phyloP scores from a whole-genome alignment of 2,888 invertebrate species.

The Caenorhabditis afra region DNA sequence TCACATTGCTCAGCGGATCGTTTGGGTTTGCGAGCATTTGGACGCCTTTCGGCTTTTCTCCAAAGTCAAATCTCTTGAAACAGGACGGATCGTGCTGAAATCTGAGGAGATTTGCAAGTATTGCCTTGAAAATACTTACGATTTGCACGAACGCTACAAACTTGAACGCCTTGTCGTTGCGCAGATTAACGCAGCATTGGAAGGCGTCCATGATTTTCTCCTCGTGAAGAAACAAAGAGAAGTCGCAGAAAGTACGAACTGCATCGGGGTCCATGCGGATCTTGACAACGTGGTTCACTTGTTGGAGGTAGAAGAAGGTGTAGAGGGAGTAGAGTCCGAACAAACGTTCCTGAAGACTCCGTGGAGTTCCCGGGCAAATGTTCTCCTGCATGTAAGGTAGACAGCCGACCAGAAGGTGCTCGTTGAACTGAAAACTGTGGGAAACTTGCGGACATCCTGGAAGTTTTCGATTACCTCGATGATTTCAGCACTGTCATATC shows the following conservation, averaged over 20 bases:
- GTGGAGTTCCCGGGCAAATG: background rate
- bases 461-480: constrained; percentile 31
- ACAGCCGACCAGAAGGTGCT: constrained; percentile 36
- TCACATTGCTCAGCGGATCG: constrained; percentile 26
- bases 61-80: constrained; percentile 20
- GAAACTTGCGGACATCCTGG: background rate
- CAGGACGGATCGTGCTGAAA: constrained; percentile 49
- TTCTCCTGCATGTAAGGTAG: constrained; percentile 31
- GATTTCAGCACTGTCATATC: constrained; percentile 33
- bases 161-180: constrained; percentile 32
- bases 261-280: constrained; percentile 45
- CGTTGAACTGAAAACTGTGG: constrained; percentile 50
- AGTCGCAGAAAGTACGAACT: background rate
- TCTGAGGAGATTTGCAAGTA: background rate
- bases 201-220: constrained; percentile 29
- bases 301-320: constrained; percentile 54
- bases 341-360: constrained; percentile 40
- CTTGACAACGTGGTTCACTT: constrained; percentile 33
- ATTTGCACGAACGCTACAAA: constrained; percentile 23
- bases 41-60: background rate
- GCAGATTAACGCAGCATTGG: constrained; percentile 16
- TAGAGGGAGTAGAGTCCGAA: constrained; percentile 52
- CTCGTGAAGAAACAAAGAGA: background rate
- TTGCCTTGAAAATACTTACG: constrained; percentile 4
- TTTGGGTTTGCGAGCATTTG: constrained; percentile 12